A percentile compares a stretch with the other conserved stretches of the same genome.
Conservation (phyloP, 2,797 vertebrate genomes). For the Sitta carolinensis region DNA sequence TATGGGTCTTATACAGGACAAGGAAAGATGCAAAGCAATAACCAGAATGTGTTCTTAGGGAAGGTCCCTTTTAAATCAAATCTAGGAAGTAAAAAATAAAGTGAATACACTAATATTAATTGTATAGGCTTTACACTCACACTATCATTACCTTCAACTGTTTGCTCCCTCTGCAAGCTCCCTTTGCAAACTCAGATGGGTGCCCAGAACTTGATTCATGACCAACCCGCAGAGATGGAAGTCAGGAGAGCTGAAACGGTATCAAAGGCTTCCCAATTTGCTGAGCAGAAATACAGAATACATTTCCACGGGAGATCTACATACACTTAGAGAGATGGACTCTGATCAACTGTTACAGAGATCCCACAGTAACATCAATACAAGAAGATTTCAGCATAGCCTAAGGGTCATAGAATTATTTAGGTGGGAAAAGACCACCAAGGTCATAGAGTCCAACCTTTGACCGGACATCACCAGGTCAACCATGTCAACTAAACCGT, state of each 20-base stretch:
- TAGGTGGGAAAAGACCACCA: background rate
- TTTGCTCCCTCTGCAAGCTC: background rate
- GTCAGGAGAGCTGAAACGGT: background rate
- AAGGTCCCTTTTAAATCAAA: background rate
- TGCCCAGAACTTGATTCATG: background rate
- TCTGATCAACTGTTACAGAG: background rate
- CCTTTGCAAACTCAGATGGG: background rate
- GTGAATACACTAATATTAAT: background rate
- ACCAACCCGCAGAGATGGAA: background rate
- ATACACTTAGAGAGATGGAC: background rate
- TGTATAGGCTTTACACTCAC: background rate
- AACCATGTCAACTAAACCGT: background rate
- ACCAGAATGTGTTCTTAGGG: background rate
- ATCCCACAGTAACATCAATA: background rate
- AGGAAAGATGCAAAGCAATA: background rate
- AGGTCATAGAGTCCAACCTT: background rate
- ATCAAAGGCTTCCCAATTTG: background rate
- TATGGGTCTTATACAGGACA: background rate
- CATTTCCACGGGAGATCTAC: background rate
- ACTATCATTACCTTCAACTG: background rate
- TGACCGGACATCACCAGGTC: background rate
- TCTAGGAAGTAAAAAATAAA: slow-evolving; percentile 8
- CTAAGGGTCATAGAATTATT: background rate
- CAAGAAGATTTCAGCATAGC: background rate
- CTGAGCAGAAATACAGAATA: background rate